Evolutionary conservation across 2,113 vertebrate species (phyloP), one percentile per base, ranked within the genome.

Genomic region (Perccottus glenii): DNA sequence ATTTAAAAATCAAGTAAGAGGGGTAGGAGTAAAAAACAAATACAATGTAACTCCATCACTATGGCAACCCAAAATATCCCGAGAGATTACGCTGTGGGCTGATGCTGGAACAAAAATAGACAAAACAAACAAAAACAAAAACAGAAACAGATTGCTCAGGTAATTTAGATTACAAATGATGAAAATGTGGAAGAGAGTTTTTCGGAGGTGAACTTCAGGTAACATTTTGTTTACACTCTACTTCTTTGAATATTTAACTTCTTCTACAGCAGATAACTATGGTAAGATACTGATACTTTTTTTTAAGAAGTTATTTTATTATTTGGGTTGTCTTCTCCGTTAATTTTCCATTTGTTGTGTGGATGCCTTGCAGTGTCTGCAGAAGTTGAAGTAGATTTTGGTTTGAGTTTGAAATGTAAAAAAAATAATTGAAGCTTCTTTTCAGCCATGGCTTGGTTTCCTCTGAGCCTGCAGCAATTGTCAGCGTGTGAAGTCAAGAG

Each of bases 401-500:
- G 19, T 27, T n/a, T 2, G 19, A 27, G 19, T 27, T 27, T 27
- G 19, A 27, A 27, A 27, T 27, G 19, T 27, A 27, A 27, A 11
- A 43, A 6, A 6, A 2, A 43, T 6, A 46, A 57, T 70, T 70
- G 19, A 33, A 56, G 62, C 71, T 59, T 10, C 45, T 66, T 56
- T 59, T 51, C 32, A 35, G 7, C 27, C 0, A 32, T 66, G 60
- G 44, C 27, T 51, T 9, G 70, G 82, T 63, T 71, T 33, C 65
- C 62, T 76, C 38, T 51, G 58, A 50, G 64, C 50, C 49, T 51
- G 27, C 53, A 4, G 27, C 1, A 45, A 56, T 62, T 85, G 60
- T 64, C 35, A 43, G 2, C 70, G 68, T 67, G 77, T 70, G 55
- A 73, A 70, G 71, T 85, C 45, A 49, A 71, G 65, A 78, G 79